Base-by-base conservation (phyloP, 2,113 vertebrate genomes). In the Hystrix brachyura region DNA sequence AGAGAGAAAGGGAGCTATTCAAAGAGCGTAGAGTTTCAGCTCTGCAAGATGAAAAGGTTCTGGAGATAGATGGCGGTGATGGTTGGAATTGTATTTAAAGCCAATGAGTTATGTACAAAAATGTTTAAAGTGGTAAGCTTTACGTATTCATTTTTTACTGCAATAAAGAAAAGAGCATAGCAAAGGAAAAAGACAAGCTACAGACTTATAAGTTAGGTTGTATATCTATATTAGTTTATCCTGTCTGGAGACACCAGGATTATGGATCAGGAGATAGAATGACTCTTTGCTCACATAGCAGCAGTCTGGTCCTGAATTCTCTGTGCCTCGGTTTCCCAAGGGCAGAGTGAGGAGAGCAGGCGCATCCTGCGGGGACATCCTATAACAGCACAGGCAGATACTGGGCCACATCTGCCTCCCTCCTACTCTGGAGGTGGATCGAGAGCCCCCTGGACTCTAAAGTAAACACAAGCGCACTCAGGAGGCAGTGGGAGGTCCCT, bases 361-460 rank as follows among this genome's bases (percentile, higher is more conserved):
- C 27, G 60, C 2, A 14, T 2, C 57, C 43, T 55, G 64, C 2
- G 4, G 32, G 25, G 5, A 1, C 34, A 15, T 13, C 29, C 5
- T 0, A 38, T 12, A 78, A 59, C 85, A 51, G 74, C 48, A 19
- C 13, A 71, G 9, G 1, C 4, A 7, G 53, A 18, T 23, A 29
- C 57, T 0, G 8, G 46, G 53, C 27, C 72, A 38, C 8, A 0
- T 46, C 17, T 5, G 10, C n/a, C 25, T 55, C n/a, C 83, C n/a
- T 76, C 38, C 8, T 5, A 10, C 72, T 64, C 46, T 51, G 72
- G 51, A 90, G 19, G 27, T 2, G 11, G 27, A 38, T 5, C 12
- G 80, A 51, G 64, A 82, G 72, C 89, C 67, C 69, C 96, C 60
- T 69, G 64, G 43, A 67, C 93, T 90, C 32, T 25, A 84, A 23